phyloP scores from a whole-genome alignment of 2,888 invertebrate genomes.

The Phasia obesa region DNA sequence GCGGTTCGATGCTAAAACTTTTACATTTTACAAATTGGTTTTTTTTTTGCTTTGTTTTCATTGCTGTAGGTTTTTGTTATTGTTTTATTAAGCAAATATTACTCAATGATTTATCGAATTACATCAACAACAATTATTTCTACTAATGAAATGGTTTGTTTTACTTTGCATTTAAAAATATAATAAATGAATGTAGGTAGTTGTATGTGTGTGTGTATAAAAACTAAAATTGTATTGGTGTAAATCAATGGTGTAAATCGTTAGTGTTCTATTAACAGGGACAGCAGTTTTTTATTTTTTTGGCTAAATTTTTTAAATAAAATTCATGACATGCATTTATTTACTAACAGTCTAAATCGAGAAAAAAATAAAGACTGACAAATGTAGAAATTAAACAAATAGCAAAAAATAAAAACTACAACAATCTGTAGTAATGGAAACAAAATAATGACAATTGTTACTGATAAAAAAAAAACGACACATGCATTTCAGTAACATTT shows the following conservation, averaged over 20 bases:
- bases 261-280: constrained; percentile 23
- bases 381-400: background rate
- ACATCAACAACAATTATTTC: constrained; percentile 58
- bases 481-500: background rate
- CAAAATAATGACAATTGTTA: constrained; percentile 42
- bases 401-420: background rate
- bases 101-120: constrained; percentile 54
- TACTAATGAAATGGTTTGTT: constrained; percentile 53
- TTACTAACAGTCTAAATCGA: background rate
- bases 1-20: constrained; percentile 24
- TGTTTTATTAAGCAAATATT: constrained; percentile 43
- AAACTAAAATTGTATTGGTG: background rate
- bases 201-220: background rate
- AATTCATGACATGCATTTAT: constrained; percentile 38
- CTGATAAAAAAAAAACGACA: background rate
- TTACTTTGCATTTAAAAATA: background rate
- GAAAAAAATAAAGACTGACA: background rate
- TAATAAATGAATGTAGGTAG: background rate
- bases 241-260: background rate
- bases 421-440: constrained; percentile 8
- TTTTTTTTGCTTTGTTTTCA: constrained; percentile 27
- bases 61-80: background rate
- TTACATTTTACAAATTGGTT: constrained; percentile 31
- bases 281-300: background rate
- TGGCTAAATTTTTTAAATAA: constrained; percentile 27